Percentiles rank a stretch among this genome's conserved stretches.
These are phyloP conservation scores for Tridacna gigas DNA, from an alignment of 2,888 invertebrate genomes.

Conservation along the genomic window DNA sequence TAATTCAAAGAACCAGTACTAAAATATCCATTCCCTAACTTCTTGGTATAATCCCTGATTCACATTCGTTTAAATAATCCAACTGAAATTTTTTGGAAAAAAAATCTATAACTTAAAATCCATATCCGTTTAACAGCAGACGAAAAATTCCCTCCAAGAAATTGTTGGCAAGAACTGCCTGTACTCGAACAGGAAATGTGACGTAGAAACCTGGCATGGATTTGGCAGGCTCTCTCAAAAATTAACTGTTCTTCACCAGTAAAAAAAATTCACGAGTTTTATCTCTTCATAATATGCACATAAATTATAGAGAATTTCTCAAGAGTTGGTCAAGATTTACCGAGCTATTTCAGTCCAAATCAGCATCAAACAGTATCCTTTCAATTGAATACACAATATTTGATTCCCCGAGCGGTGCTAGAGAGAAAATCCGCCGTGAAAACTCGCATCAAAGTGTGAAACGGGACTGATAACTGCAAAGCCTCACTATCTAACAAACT, in stretches of 20 bases:
- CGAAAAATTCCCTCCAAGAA: too few species aligned
- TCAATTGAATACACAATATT: not conserved
- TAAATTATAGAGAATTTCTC: slow-evolving; percentile 8
- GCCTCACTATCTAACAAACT: not conserved
- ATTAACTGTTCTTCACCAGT: slow-evolving; percentile 1
- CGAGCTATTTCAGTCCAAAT: too few species aligned
- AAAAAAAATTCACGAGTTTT: not conserved
- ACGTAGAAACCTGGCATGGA: slow-evolving; percentile 29
- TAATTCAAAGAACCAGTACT: too few species aligned
- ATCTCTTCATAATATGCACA: slow-evolving; percentile 29
- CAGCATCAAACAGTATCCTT: not conserved
- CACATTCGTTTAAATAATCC: too few species aligned
- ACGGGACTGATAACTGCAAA: not conserved
- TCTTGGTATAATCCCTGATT: too few species aligned
- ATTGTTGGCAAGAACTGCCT: too few species aligned
- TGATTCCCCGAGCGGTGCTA: not conserved
- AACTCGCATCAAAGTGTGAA: not conserved
- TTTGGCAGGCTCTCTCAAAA: slow-evolving; percentile 5
- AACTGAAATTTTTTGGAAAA: too few species aligned
- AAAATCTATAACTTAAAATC: too few species aligned
- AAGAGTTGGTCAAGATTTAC: too few species aligned
- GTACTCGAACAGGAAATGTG: slow-evolving; percentile 29
- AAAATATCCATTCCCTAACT: too few species aligned
- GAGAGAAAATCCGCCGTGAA: slow-evolving; percentile 7
- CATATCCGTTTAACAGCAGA: too few species aligned